These are phyloP conservation scores for Cygnus buccinator DNA, from an alignment of 2,113 vertebrate genomes.

Conservation along the genomic window DNA sequence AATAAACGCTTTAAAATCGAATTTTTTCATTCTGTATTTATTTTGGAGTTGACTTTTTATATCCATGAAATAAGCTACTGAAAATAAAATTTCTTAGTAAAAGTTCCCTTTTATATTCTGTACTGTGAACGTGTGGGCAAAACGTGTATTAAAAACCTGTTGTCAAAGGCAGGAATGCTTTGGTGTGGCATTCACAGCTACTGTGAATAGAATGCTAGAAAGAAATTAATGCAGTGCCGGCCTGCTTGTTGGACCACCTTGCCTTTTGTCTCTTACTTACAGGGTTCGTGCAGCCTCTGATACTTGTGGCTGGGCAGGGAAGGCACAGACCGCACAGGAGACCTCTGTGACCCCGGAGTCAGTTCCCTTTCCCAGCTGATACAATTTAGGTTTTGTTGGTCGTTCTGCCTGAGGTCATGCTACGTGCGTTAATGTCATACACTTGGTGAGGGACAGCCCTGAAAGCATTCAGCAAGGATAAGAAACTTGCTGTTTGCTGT, in stretches of 20 bases:
- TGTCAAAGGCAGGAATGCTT: background rate
- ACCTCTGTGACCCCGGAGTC: background rate
- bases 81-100: background rate
- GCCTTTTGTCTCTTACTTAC: background rate
- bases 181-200: background rate
- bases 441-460: background rate
- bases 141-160: rapidly evolving
- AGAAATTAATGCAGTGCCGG: background rate
- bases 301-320: background rate
- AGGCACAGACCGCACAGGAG: no score
- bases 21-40: background rate
- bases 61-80: background rate
- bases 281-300: background rate
- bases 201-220: background rate
- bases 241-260: background rate
- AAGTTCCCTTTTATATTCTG: background rate
- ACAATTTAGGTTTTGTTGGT: background rate
- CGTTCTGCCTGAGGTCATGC: background rate
- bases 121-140: background rate
- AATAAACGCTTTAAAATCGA: background rate
- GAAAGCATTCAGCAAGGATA: background rate
- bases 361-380: background rate
- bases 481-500: background rate
- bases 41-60: background rate
- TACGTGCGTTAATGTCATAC: rapidly evolving